These are phyloP conservation scores for Pseudobourletiella spinata DNA, from an alignment of 1,140 invertebrate species.

Conservation along the genomic window DNA sequence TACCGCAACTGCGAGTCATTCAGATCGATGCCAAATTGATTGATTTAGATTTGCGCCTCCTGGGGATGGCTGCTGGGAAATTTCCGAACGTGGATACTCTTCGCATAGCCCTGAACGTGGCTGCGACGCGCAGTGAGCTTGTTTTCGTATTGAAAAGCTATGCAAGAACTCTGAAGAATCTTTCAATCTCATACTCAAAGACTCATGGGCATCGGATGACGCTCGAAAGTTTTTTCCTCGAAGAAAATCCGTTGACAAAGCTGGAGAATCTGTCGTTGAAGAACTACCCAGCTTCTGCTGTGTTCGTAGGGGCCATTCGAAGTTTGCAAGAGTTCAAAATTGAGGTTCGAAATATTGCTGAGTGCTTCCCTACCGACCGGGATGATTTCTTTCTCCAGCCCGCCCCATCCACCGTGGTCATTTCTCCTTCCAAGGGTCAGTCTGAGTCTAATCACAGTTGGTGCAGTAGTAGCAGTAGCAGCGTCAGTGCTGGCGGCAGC, in stretches of 20 bases:
- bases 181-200: neutral
- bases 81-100: neutral
- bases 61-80: neutral
- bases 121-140: neutral
- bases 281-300: neutral
- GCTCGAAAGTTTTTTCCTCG: neutral
- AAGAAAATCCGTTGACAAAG: neutral
- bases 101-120: neutral
- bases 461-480: neutral
- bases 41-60: neutral
- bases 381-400: conserved; percentile 6
- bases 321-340: neutral
- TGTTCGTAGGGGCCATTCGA: neutral
- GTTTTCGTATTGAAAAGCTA: neutral
- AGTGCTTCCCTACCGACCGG: neutral
- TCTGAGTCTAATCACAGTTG: neutral
- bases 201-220: neutral
- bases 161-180: neutral
- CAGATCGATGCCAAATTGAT: neutral
- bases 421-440: neutral
- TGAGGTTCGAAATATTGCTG: conserved; percentile 1
- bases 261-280: neutral
- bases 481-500: too few species aligned
- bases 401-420: neutral
- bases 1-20: neutral